phyloP scores from a whole-genome alignment of 2,797 vertebrate species.

The Margarornis squamiger region DNA sequence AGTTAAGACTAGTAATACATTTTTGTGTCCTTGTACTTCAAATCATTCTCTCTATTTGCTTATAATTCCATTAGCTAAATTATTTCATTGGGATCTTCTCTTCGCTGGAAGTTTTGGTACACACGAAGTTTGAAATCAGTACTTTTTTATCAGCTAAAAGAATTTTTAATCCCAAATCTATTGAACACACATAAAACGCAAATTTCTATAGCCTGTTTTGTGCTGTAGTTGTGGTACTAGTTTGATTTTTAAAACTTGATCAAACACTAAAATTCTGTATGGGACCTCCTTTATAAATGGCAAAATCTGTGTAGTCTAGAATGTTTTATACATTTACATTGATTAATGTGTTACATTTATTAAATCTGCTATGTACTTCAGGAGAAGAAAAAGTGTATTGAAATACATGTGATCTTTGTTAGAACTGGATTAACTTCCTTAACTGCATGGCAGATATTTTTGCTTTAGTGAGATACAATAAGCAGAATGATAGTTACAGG shows the following conservation, averaged over 20 bases:
- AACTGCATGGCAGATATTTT: constrained; percentile 89
- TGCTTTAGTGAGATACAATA: constrained; percentile 98
- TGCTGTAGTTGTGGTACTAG: background rate
- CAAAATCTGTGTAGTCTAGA: background rate
- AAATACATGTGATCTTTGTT: background rate
- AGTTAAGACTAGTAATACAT: background rate
- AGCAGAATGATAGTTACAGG: constrained; percentile 96
- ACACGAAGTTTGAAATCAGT: background rate
- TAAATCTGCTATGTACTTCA: background rate
- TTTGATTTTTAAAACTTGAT: background rate
- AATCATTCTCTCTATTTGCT: background rate
- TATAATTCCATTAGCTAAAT: background rate
- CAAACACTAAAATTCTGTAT: background rate
- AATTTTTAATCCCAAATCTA: background rate
- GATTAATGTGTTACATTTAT: background rate
- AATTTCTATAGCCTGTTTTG: background rate
- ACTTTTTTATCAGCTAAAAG: background rate
- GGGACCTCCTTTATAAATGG: background rate
- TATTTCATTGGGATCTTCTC: background rate
- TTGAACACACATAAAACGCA: background rate
- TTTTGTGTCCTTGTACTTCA: background rate
- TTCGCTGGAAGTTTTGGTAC: background rate
- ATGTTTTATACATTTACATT: background rate
- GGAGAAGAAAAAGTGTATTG: background rate
- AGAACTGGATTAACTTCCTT: constrained; percentile 67